Percentiles rank a stretch among this genome's conserved stretches.
Evolutionary conservation across 2,888 invertebrate species (phyloP).

Genomic region (Drosophila antonietae): DNA sequence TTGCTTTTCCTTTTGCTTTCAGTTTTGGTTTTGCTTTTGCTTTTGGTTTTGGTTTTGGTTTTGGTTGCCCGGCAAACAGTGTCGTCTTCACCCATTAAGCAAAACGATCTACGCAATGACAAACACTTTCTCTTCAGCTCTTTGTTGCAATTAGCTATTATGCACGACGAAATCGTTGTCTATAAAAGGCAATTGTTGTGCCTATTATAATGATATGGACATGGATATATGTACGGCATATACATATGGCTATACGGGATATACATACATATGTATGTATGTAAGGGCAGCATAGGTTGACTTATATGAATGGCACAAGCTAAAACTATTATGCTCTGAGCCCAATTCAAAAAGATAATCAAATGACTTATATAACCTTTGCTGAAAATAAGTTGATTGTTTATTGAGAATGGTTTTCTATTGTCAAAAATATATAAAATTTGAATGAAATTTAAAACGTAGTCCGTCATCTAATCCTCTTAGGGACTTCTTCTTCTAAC

Average conservation of each 20-base stretch:
- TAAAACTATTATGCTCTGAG: too few species aligned
- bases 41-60: not conserved
- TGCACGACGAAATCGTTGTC: constrained; percentile 29
- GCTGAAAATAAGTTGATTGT: too few species aligned
- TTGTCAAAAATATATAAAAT: too few species aligned
- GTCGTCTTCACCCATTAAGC: constrained; percentile 67
- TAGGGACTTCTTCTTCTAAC: too few species aligned
- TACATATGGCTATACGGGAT: not conserved
- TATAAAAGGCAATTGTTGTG: constrained; percentile 14
- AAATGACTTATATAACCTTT: too few species aligned
- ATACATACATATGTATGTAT: too few species aligned
- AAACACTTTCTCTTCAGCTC: constrained; percentile 70
- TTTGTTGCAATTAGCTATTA: constrained; percentile 55
- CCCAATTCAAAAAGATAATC: too few species aligned
- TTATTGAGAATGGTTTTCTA: too few species aligned
- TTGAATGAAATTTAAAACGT: too few species aligned
- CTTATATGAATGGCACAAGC: too few species aligned
- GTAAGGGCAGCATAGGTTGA: not conserved
- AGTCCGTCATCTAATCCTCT: too few species aligned
- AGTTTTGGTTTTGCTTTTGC: not conserved
- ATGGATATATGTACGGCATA: not conserved
- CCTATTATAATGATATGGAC: constrained; percentile 1
- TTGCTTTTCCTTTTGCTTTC: constrained; percentile 2
- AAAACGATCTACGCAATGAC: constrained; percentile 62
- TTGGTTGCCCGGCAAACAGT: constrained; percentile 28